Evolutionary conservation across 2,888 invertebrate species (phyloP), one percentile per base, ranked within the genome.

Genomic region (Digitonthophagus gazella): DNA sequence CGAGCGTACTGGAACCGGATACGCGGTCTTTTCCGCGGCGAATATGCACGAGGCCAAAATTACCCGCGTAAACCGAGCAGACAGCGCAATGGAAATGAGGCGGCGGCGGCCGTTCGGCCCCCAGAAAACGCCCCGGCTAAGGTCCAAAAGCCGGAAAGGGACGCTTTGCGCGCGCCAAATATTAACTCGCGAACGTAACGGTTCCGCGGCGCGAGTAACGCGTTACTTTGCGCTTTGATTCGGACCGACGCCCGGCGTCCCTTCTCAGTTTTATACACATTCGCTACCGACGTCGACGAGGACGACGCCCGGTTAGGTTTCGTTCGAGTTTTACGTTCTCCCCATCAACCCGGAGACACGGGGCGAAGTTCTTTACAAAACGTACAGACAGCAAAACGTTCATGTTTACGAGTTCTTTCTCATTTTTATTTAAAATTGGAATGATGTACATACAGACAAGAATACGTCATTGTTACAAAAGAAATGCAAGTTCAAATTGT

Each of bases 61-160:
- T 44, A 44, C 28, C 28, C 6, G 28, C 28, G 28, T 44, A 44
- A 44, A 44, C 28, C 28, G 28, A 44, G 28, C 11, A 44, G 28
- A 44, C 28, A 44, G 28, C 28, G n/a, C n/a, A n/a, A 44, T 44
- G 28, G 28, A 44, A 44, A 44, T 44, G 28, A 44, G 28, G 28
- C 28, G 3, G 28, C 28, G 11, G 28, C 11, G 11, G 28, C 28
- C 8, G 28, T 6, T 44, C 28, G 28, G 28, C 28, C 11, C 11
- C n/a, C n/a, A 44, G 8, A 44, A 44, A 6, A 44, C 57, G 16
- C 57, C 14, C 6, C 57, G 16, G 57, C 14, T 57, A 57, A 57
- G 57, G 57, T 57, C 57, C 57, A 57, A 57, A 57, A 57, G 14
- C 16, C 57, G 57, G 57, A 57, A 44, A 44, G 28, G 11, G 11